A percentile compares a stretch with the other conserved stretches of the same genome.
These are phyloP conservation scores for Felis chaus DNA, from an alignment of 2,113 vertebrate species.

Conservation along the genomic window DNA sequence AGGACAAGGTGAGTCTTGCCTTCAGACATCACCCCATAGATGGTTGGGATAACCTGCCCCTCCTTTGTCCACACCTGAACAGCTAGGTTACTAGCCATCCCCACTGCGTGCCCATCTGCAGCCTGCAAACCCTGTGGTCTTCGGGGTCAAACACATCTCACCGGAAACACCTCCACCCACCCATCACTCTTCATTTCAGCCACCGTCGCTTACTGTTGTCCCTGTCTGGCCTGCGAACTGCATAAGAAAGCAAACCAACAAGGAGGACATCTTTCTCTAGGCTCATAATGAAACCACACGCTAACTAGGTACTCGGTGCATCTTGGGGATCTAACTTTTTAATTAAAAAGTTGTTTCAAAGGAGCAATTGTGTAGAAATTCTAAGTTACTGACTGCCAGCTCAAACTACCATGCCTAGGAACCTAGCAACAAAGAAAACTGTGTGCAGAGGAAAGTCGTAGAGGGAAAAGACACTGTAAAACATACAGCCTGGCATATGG, in stretches of 20 bases:
- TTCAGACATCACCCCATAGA: not conserved
- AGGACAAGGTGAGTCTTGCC: not conserved
- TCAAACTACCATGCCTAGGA: not conserved
- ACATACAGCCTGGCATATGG: not conserved
- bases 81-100: not conserved
- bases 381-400: conserved; percentile 59
- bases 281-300: conserved; percentile 59
- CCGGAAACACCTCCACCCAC: not conserved
- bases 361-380: conserved; percentile 56
- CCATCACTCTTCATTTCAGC: conserved; percentile 35
- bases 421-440: not conserved
- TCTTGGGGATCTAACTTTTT: conserved; percentile 61
- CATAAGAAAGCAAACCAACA: conserved; percentile 63
- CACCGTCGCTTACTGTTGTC: conserved; percentile 75
- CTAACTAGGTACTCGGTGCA: not conserved
- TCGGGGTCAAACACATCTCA: conserved; percentile 60
- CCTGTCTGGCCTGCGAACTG: conserved; percentile 63
- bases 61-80: not conserved
- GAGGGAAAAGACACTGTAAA: not conserved
- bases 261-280: conserved; percentile 64
- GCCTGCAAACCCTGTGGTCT: not conserved
- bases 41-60: not conserved
- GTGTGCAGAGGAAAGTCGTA: not conserved
- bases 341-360: conserved; percentile 63
- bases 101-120: not conserved